Evolutionary conservation across 2,797 vertebrate species (phyloP).

Genomic region (Acipenser oxyrinchus): DNA sequence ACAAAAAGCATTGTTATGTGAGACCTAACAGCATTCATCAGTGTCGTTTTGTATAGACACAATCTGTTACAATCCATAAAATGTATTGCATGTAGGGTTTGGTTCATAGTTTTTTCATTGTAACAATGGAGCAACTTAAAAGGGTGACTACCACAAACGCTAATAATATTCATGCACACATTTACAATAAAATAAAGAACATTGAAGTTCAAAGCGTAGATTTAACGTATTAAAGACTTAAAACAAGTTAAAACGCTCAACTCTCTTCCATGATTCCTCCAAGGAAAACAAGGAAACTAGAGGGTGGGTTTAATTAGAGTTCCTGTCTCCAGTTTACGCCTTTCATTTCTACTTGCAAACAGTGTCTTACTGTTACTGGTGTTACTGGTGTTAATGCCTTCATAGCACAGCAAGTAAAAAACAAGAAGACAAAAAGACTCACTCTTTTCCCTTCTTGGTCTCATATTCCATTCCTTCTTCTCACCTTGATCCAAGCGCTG

Average conservation of each 20-base stretch:
- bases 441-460: conserved; percentile 87
- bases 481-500: conserved; percentile 1
- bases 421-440: conserved; percentile 20
- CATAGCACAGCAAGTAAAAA: neutral
- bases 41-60: too few relatives aligned
- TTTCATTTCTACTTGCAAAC: neutral
- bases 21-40: too few relatives aligned
- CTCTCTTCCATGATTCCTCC: neutral
- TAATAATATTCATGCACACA: too few relatives aligned
- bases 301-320: neutral
- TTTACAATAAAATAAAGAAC: too few relatives aligned
- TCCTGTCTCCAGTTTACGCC: neutral
- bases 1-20: too few relatives aligned
- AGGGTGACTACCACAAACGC: too few relatives aligned
- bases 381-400: conserved; percentile 9
- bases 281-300: neutral
- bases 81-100: too few relatives aligned
- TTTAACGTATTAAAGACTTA: neutral
- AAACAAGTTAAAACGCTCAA: neutral
- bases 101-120: too few relatives aligned
- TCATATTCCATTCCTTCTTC: conserved; percentile 74
- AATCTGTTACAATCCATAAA: too few relatives aligned
- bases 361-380: conserved; percentile 8
- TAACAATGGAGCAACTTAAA: too few relatives aligned
- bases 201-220: neutral